Percentiles rank a stretch among this genome's conserved stretches.
phyloP scores from a whole-genome alignment of 2,113 vertebrate genomes.

The Marcusenius ussheri region DNA sequence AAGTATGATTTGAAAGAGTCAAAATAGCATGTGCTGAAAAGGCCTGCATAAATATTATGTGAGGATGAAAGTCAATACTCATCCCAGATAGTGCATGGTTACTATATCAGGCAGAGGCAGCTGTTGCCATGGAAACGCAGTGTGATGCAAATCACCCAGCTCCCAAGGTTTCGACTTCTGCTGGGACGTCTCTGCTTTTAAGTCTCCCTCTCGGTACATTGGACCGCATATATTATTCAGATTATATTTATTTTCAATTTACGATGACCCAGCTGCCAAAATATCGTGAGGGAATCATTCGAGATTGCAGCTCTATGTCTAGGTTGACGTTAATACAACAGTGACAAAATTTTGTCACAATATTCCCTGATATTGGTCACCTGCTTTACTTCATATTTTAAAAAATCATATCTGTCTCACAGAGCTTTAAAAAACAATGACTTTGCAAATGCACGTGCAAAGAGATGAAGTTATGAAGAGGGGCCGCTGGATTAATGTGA shows the following conservation, averaged over 20 bases:
- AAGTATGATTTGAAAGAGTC: constrained; percentile 2
- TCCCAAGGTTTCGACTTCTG: constrained; percentile 15
- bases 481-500: neutral
- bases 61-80: constrained; percentile 1
- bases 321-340: neutral
- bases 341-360: neutral
- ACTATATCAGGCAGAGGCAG: constrained; percentile 7
- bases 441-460: neutral
- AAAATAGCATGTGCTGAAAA: neutral
- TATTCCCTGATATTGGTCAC: neutral
- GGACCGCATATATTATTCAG: neutral
- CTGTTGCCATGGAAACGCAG: constrained; percentile 16
- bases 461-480: neutral
- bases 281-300: neutral
- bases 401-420: neutral
- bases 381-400: neutral
- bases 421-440: neutral
- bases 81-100: neutral
- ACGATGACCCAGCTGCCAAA: neutral
- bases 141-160: constrained; percentile 5
- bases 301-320: neutral
- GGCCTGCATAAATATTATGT: constrained; percentile 12
- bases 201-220: neutral
- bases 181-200: constrained; percentile 9
- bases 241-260: neutral